Conservation (phyloP, 2,888 invertebrate genomes). For the Parasteatoda lunata region DNA sequence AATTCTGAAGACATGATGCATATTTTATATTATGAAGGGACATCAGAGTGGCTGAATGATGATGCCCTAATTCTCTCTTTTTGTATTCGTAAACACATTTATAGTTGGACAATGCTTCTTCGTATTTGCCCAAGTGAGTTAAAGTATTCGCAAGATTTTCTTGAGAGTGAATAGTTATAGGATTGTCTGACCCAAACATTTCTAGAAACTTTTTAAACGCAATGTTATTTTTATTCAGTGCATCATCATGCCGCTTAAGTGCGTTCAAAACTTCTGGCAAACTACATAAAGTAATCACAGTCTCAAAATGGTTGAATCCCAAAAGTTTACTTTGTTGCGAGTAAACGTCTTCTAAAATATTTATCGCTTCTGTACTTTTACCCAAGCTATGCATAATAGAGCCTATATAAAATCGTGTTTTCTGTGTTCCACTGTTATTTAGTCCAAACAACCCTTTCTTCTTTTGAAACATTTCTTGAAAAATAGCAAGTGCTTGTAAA, state of each 20-base stretch:
- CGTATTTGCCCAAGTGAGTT: background rate
- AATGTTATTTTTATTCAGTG: background rate
- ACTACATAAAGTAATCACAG: background rate
- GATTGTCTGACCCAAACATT: background rate
- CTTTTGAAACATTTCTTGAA: background rate
- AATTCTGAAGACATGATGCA: background rate
- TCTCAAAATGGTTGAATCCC: background rate
- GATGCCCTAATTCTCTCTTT: background rate
- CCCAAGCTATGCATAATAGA: background rate
- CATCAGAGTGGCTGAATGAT: background rate
- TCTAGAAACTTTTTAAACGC: background rate
- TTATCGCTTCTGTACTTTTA: background rate
- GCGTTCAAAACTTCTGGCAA: background rate
- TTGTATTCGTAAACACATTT: background rate
- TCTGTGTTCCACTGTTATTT: background rate
- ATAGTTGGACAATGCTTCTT: background rate
- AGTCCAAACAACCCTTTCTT: background rate
- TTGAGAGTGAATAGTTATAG: background rate
- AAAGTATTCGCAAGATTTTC: background rate
- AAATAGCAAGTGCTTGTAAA: background rate
- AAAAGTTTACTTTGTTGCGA: background rate
- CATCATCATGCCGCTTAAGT: background rate
- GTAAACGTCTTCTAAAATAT: background rate
- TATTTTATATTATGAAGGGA: background rate
- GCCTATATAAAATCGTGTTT: background rate